phyloP scores from a whole-genome alignment of 2,113 vertebrate genomes.

The Camelus dromedarius region DNA sequence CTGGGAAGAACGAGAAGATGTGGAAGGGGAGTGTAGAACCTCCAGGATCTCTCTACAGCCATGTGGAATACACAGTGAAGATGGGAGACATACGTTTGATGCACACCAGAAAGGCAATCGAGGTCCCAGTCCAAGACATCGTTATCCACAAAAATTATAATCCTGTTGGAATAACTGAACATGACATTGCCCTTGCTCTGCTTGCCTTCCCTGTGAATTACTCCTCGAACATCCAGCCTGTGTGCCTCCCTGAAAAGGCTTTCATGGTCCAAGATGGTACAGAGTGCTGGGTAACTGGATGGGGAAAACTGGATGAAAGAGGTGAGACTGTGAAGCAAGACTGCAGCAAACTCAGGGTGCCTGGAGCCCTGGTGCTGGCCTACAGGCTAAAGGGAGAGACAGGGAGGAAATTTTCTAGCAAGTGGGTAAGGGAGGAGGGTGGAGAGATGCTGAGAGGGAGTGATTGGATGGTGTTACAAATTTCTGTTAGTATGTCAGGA shows the following conservation, averaged over 20 bases:
- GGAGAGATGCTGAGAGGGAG: background rate
- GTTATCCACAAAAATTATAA: background rate
- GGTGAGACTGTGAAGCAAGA: slow-evolving; percentile 55
- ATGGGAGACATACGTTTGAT: background rate
- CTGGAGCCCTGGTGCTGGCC: background rate
- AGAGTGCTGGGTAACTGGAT: slow-evolving; percentile 78
- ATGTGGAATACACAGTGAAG: background rate
- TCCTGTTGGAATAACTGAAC: rapidly evolving
- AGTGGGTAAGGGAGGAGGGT: background rate
- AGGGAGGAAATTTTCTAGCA: background rate
- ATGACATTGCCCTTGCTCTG: slow-evolving; percentile 72
- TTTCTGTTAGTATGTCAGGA: background rate
- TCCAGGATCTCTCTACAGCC: slow-evolving; percentile 3
- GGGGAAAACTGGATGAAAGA: background rate
- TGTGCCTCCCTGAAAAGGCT: slow-evolving; percentile 65
- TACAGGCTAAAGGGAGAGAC: background rate
- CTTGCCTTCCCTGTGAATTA: slow-evolving; percentile 70
- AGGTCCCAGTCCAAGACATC: slow-evolving; percentile 57
- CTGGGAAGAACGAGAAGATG: background rate
- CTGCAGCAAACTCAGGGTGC: background rate
- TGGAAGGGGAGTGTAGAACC: background rate
- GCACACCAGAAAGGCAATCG: rapidly evolving
- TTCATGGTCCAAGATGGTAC: background rate
- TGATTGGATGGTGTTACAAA: background rate
- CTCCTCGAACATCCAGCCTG: slow-evolving; percentile 41